Conservation (phyloP, 2,113 vertebrate genomes). For the Corvus moneduloides region DNA sequence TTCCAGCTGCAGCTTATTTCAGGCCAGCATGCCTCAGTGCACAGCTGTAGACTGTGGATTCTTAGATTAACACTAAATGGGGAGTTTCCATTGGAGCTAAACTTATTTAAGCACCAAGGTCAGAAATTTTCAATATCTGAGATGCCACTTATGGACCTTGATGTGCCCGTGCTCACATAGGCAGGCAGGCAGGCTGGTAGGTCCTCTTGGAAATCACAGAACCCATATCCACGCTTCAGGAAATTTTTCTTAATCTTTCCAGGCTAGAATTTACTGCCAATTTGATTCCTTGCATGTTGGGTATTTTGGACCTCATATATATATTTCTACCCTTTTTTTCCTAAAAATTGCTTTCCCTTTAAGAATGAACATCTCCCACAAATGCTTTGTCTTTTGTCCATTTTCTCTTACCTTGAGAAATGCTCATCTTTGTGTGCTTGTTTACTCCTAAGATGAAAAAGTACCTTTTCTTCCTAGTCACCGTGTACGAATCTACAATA, state of each 20-base stretch:
- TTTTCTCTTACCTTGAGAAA: slow-evolving; percentile 23
- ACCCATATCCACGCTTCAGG: background rate
- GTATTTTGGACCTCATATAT: background rate
- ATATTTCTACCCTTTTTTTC: background rate
- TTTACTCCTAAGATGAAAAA: slow-evolving; percentile 50
- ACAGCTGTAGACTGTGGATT: background rate
- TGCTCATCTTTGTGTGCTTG: slow-evolving; percentile 10
- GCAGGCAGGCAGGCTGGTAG: background rate
- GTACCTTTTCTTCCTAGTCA: slow-evolving; percentile 25
- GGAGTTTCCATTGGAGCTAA: background rate
- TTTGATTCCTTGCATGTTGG: background rate
- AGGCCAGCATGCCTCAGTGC: background rate
- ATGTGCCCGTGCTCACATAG: fast-evolving
- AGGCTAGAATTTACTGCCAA: background rate
- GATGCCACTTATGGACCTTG: background rate
- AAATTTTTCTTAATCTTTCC: background rate
- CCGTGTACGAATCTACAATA: slow-evolving; percentile 54
- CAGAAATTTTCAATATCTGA: background rate
- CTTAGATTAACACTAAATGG: background rate
- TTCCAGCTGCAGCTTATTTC: background rate
- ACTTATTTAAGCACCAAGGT: background rate
- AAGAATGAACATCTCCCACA: background rate
- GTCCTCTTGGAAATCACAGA: background rate
- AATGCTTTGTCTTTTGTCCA: background rate
- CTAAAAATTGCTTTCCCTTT: background rate